Conservation (phyloP, 2,888 invertebrate genomes). For the Agapetus fuscipes region DNA sequence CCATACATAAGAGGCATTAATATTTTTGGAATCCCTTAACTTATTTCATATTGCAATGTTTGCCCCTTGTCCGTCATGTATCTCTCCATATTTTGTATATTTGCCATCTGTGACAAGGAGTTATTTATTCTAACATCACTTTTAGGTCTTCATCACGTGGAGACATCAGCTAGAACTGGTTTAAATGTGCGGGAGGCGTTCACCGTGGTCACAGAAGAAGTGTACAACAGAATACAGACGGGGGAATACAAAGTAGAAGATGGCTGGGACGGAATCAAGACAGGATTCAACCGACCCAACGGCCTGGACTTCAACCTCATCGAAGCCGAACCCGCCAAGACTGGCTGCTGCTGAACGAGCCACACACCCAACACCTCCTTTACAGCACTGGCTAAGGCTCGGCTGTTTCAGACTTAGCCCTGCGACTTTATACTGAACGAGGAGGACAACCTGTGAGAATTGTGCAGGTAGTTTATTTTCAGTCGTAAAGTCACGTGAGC, state of each 20-base stretch:
- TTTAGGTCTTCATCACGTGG: conserved; percentile 71
- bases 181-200: conserved; percentile 91
- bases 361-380: too few relatives aligned
- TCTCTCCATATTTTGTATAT: too few relatives aligned
- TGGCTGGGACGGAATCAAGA: conserved; percentile 96
- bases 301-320: conserved; percentile 76
- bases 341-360: conserved; percentile 64
- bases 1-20: too few relatives aligned
- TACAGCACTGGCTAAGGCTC: too few relatives aligned
- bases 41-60: too few relatives aligned
- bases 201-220: conserved; percentile 81
- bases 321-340: conserved; percentile 83
- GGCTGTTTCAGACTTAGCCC: too few relatives aligned
- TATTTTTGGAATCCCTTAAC: too few relatives aligned
- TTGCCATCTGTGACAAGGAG: too few relatives aligned
- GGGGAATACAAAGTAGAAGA: conserved; percentile 91
- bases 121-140: too few relatives aligned
- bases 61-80: too few relatives aligned
- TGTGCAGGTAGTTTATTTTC: background rate
- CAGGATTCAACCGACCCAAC: conserved; percentile 76
- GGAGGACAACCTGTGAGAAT: background rate
- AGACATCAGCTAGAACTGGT: conserved; percentile 92
- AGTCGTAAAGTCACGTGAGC: too few relatives aligned
- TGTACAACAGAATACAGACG: conserved; percentile 78
- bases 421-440: background rate